Conservation (phyloP, 2,888 invertebrate genomes). For the Dusona sp. region DNA sequence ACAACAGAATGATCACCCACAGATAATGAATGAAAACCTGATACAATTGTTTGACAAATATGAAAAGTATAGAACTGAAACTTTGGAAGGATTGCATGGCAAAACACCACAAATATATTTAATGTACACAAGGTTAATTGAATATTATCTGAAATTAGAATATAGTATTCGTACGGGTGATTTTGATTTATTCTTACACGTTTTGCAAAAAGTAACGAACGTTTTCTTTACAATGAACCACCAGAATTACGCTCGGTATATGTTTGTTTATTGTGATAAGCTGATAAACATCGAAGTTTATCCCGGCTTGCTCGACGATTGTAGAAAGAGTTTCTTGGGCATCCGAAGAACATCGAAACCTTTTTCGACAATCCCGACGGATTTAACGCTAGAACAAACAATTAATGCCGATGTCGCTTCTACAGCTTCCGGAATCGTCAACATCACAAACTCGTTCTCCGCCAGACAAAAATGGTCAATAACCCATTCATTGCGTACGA, state of each 20-base stretch:
- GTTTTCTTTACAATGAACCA: conserved; percentile 52
- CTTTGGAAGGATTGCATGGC: conserved; percentile 60
- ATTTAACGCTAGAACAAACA: background rate
- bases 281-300: conserved; percentile 38
- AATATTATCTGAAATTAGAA: conserved; percentile 29
- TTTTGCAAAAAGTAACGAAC: conserved; percentile 43
- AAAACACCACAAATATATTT: conserved; percentile 72
- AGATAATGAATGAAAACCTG: conserved; percentile 54
- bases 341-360: conserved; percentile 54
- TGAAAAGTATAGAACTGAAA: conserved; percentile 57
- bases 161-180: conserved; percentile 37
- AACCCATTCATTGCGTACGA: conserved; percentile 69
- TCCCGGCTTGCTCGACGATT: conserved; percentile 42
- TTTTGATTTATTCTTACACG: conserved; percentile 34
- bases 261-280: conserved; percentile 24
- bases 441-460: conserved; percentile 59
- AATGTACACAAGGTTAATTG: conserved; percentile 70
- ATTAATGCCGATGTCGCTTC: conserved; percentile 68
- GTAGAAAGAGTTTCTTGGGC: conserved; percentile 32
- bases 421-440: conserved; percentile 70
- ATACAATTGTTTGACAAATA: conserved; percentile 64
- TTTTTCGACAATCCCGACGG: conserved; percentile 49
- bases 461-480: conserved; percentile 70
- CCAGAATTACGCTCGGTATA: conserved; percentile 42
- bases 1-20: conserved; percentile 49